Base-by-base conservation (phyloP, 2,888 invertebrate species). In the Ceramica pisi region DNA sequence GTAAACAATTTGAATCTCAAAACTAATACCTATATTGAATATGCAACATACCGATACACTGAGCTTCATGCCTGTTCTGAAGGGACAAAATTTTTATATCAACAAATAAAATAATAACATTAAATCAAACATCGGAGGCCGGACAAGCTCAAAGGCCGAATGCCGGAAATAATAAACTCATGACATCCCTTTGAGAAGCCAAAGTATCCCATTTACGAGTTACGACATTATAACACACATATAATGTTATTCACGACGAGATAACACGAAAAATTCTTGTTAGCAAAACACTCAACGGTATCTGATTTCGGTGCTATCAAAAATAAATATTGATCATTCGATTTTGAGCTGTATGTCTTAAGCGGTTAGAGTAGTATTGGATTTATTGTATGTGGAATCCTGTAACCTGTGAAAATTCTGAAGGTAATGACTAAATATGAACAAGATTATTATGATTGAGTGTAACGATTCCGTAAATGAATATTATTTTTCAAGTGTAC, bases 121-220 rank as follows among this genome's bases (percentile, higher is more conserved):
- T 81, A 79, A 80, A 76, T 77, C 79, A 78, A 80, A 82, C 77
- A 78, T 77, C 55, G 78, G 57, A 51, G 67, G 69, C 67, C 75
- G 75, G 78, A 80, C 74, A 64, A 71, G 77, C 67, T 86, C 82
- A 85, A 85, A 86, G 80, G 72, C 64, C 73, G 71, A 74, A 73
- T 75, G 35, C 83, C 86, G 86, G 86, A 86, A 85, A 86, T 86
- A 80, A 85, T 86, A 84, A 86, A 86, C 78, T 75, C 78, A 71
- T 78, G 80, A 82, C 73, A 80, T 86, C 72, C 71, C 82, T 86
- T 86, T 86, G 86, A 84, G 71, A 56, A 57, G 62, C 71, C 79
- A 67, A 80, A 80, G 83, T 80, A 85, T 85, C 80, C 67, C 74
- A 80, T 86, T 86, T 82, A 83, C 75, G 78, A 78, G 71, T 86